Percentiles rank a stretch among this genome's conserved stretches.
Conservation (phyloP, 1,140 invertebrate species). For the Camponotus pennsylvanicus region DNA sequence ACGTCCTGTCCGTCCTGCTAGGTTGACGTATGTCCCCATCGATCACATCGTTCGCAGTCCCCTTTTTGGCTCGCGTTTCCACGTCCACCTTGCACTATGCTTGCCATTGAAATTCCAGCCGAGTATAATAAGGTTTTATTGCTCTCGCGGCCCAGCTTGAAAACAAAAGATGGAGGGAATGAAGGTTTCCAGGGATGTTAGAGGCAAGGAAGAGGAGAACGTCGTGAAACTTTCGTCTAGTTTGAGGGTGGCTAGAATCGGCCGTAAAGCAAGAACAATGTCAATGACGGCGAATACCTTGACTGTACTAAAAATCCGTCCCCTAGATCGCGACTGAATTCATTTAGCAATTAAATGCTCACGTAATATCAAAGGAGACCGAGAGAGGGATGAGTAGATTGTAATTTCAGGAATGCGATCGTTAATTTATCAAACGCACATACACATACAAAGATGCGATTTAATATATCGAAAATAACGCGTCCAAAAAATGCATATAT, state of each 20-base stretch:
- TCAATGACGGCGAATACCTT: constrained; percentile 13
- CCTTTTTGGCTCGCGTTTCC: constrained; percentile 69
- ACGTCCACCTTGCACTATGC: constrained; percentile 72
- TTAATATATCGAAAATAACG: not conserved
- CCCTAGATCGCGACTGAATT: not conserved
- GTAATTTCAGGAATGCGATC: not conserved
- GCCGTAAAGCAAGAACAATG: constrained; percentile 29
- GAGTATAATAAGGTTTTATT: constrained; percentile 76
- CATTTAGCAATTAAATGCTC: constrained; percentile 16
- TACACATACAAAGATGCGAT: not conserved
- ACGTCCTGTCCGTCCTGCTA: constrained; percentile 69
- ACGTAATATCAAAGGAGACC: not conserved
- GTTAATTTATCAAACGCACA: not conserved
- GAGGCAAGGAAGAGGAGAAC: constrained; percentile 10
- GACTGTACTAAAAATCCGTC: constrained; percentile 7
- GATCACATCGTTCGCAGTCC: constrained; percentile 72
- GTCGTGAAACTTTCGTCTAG: constrained; percentile 55
- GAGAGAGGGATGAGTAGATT: not conserved
- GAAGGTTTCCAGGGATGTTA: constrained; percentile 36
- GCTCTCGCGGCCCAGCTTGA: constrained; percentile 68
- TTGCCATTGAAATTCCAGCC: constrained; percentile 77
- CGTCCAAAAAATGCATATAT: not conserved
- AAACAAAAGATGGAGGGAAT: constrained; percentile 67
- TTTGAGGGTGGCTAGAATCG: constrained; percentile 3
- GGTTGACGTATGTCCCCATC: constrained; percentile 78